Evolutionary conservation across 2,888 invertebrate species (phyloP), one percentile per base, ranked within the genome.

Genomic region (Caenorhabditis sp.): DNA sequence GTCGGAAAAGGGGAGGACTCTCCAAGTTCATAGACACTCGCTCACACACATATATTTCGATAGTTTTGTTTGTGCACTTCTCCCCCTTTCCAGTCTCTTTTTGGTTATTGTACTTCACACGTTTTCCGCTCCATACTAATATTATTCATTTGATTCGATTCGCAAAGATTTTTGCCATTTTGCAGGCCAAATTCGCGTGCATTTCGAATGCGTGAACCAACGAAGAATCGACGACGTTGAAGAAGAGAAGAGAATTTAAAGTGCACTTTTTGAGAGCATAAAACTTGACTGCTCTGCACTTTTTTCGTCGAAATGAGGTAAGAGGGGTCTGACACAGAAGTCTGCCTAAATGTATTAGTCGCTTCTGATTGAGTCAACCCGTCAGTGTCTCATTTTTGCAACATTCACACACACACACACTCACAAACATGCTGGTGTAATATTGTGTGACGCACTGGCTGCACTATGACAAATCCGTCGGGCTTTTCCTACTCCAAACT

Each of bases 181-280:
- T 32, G 24, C 50, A 30, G 39, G 32, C 9, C 9, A 15, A 48
- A 58, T 17, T 37, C 43, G 26, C 46, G 52, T 71, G 61, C 61
- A 61, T 71, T 61, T 71, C 61, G 70, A 71, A 71, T 71, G 59
- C 45, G 70, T 55, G 58, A 50, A 59, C 39, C 41, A 43, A 26
- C n/a, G 17, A 26, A 24, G 8, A 52, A 35, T 30, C 22, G 46
- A 8, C 11, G 22, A 7, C 15, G 55, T 41, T 50, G 41, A 65
- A 52, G 24, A 53, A 39, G 24, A 26, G 26, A 41, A 15, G 5
- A 41, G 17, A 41, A 41, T 17, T 41, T 15, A 46, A 22, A 46
- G 53, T 63, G 53, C 63, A 53, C 35, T 35, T 45, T 63, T 22
- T 7, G 27, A 2, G 17, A 22, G 20, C 13, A 22, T 17, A 62